Evolutionary conservation across 2,113 vertebrate species (phyloP).

Genomic region (Crotalus tigris): DNA sequence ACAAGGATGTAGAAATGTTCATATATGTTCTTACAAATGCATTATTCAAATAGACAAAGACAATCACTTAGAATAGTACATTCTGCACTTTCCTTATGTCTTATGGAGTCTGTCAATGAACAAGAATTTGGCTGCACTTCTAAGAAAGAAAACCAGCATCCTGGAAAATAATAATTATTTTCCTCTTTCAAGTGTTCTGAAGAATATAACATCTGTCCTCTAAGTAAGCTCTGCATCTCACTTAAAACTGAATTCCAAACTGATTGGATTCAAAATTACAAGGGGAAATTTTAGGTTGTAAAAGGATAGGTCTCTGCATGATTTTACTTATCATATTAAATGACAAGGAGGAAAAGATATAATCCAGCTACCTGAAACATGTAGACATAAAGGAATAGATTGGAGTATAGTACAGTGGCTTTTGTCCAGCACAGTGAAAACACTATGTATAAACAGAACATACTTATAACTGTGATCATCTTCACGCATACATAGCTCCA

Average conservation of each 20-base stretch:
- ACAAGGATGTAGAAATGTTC: not conserved
- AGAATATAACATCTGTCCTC: constrained; percentile 1
- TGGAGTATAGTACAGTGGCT: not conserved
- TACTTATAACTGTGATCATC: not conserved
- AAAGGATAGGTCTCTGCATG: not conserved
- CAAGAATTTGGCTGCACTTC: not conserved
- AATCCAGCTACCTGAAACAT: not conserved
- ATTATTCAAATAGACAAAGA: not conserved
- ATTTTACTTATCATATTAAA: not conserved
- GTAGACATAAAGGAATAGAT: not conserved
- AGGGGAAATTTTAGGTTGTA: not conserved
- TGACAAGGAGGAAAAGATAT: not conserved
- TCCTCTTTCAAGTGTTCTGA: not conserved
- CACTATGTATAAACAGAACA: not conserved
- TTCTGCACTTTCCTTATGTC: not conserved
- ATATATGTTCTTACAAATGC: not conserved
- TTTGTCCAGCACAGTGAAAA: not conserved
- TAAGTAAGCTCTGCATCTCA: not conserved
- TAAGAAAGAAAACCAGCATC: not conserved
- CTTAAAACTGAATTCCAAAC: not conserved
- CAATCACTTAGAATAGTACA: not conserved
- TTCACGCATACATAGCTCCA: not conserved
- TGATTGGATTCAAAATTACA: not conserved
- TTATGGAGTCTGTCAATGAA: not conserved
- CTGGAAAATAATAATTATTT: constrained; percentile 14